phyloP scores from a whole-genome alignment of 2,113 vertebrate species.

The Oreochromis tanganicae region DNA sequence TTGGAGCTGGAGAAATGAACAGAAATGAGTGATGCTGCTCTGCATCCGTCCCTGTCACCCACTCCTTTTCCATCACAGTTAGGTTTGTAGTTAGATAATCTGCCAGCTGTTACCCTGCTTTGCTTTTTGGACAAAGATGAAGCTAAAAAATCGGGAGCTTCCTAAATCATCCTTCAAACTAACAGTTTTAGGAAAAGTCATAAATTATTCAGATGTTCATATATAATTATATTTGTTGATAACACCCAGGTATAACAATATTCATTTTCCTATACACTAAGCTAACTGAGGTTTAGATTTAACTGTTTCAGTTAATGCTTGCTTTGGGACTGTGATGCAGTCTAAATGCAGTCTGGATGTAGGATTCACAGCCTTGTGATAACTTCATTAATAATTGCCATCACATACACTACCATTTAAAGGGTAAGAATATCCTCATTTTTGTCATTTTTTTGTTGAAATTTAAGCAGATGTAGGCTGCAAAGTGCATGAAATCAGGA shows the following conservation, averaged over 20 bases:
- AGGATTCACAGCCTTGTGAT: not conserved
- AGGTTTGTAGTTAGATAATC: not conserved
- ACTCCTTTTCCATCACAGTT: not conserved
- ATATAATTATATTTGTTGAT: not conserved
- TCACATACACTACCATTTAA: not conserved
- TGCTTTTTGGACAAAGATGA: not conserved
- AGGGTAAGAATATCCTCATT: not conserved
- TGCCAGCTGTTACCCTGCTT: not conserved
- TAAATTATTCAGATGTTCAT: not conserved
- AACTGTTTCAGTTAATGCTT: not conserved
- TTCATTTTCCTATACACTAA: not conserved
- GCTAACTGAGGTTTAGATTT: not conserved
- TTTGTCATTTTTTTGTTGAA: not conserved
- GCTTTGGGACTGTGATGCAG: not conserved
- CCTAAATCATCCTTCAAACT: not conserved
- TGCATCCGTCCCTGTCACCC: not conserved
- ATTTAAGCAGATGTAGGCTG: accelerated
- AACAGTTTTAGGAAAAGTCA: not conserved
- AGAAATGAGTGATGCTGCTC: not conserved
- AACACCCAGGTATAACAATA: not conserved
- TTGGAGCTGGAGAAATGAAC: not conserved
- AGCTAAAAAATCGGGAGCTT: not conserved
- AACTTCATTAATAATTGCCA: not conserved
- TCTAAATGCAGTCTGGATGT: not conserved
- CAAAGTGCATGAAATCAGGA: not conserved